A percentile compares a stretch with the other conserved stretches of the same genome.
Conservation (phyloP, 2,888 invertebrate species). For the Agriopis leucophaearia region DNA sequence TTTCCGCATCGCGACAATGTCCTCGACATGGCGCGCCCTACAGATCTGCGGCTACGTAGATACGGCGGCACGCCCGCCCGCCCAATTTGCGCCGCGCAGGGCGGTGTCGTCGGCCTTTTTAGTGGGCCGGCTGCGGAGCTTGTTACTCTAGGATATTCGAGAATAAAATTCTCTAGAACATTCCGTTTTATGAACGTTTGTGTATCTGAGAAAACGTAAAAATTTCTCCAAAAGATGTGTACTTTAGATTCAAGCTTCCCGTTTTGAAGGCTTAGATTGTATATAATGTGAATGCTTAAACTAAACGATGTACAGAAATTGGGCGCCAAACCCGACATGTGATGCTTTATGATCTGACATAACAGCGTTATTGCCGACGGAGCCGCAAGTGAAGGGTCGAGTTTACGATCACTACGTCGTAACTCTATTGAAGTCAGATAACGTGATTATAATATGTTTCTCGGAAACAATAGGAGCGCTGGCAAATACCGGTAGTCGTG, state of each 20-base stretch:
- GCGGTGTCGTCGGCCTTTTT: slow-evolving; percentile 64
- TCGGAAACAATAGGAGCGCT: slow-evolving; percentile 29
- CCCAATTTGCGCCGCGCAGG: slow-evolving; percentile 57
- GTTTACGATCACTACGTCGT: slow-evolving; percentile 45
- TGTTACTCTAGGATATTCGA: slow-evolving; percentile 44
- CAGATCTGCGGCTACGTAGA: slow-evolving; percentile 43
- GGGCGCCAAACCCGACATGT: slow-evolving; percentile 35
- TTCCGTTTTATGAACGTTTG: slow-evolving; percentile 23
- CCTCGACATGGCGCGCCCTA: slow-evolving; percentile 47
- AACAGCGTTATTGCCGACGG: slow-evolving; percentile 36
- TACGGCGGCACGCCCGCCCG: slow-evolving; percentile 51
- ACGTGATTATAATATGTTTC: slow-evolving; percentile 34
- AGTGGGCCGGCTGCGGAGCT: slow-evolving; percentile 49
- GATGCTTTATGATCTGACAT: slow-evolving; percentile 41
- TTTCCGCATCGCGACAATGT: slow-evolving; percentile 50
- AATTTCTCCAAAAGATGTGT: slow-evolving; percentile 41
- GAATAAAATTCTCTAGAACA: slow-evolving; percentile 42
- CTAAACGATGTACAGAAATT: slow-evolving; percentile 32
- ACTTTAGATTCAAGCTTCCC: slow-evolving; percentile 26
- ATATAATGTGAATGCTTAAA: slow-evolving; percentile 20
- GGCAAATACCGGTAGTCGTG: slow-evolving; percentile 19
- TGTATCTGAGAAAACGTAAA: slow-evolving; percentile 30
- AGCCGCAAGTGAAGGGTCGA: slow-evolving; percentile 40
- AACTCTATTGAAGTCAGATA: slow-evolving; percentile 43
- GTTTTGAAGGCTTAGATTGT: slow-evolving; percentile 12